A percentile compares a stretch with the other conserved stretches of the same genome.
phyloP scores from a whole-genome alignment of 92 coral and sea anemone species.

The Epizoanthus ramosus region DNA sequence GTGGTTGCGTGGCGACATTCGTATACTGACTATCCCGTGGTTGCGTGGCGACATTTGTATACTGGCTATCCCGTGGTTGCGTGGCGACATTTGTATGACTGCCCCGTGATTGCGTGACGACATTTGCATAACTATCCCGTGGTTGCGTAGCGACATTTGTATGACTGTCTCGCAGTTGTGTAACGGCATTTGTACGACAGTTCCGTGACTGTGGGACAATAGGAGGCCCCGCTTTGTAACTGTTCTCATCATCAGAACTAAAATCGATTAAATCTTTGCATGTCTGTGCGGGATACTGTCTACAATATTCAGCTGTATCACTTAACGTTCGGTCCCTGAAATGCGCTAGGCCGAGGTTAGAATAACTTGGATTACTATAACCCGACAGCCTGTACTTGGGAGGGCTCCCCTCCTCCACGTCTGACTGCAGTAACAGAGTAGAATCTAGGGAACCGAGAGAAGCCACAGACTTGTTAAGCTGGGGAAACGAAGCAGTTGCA shows the following conservation, averaged over 20 bases:
- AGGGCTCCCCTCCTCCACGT: conserved; percentile 20
- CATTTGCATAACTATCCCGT: not conserved
- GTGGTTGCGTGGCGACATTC: not conserved
- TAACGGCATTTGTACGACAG: not conserved
- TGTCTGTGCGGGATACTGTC: not conserved
- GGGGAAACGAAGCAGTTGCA: conserved; percentile 7
- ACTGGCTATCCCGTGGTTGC: no score
- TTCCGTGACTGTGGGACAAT: not conserved
- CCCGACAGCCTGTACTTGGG: not conserved
- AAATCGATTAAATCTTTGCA: conserved; percentile 26
- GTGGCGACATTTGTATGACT: not conserved
- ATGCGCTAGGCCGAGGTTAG: conserved; percentile 9
- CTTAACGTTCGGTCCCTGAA: conserved; percentile 16
- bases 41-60: not conserved
- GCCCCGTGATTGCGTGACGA: not conserved
- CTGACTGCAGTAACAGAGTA: conserved; percentile 40
- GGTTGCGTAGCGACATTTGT: not conserved
- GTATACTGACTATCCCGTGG: not conserved
- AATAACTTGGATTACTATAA: conserved; percentile 10
- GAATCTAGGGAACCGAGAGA: conserved; percentile 77
- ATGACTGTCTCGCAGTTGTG: not conserved
- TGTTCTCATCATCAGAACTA: conserved; percentile 35
- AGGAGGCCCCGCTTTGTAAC: not conserved
- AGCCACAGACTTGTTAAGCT: conserved; percentile 46
- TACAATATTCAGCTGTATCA: not conserved